Evolutionary conservation across 1,140 invertebrate genomes (phyloP).

Genomic region (Cecropterus lyciades): DNA sequence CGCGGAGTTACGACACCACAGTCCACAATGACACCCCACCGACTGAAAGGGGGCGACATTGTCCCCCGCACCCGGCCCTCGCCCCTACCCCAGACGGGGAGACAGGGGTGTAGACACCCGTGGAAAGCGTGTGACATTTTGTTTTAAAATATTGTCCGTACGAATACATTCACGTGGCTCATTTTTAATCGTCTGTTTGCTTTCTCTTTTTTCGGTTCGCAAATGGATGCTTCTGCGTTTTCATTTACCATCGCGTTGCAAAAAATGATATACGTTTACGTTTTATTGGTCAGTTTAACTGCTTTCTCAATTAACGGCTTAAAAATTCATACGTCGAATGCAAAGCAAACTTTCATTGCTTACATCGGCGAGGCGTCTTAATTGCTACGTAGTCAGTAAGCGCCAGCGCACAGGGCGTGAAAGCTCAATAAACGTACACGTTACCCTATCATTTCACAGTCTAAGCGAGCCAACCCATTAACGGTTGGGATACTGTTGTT

Average conservation of each 20-base stretch:
- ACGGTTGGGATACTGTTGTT: constrained; percentile 49
- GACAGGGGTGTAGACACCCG: constrained; percentile 67
- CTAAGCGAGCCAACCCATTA: constrained; percentile 37
- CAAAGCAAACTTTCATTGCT: constrained; percentile 33
- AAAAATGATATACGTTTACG: constrained; percentile 38
- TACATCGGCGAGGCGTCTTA: constrained; percentile 57
- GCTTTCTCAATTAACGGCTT: constrained; percentile 34
- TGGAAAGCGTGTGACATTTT: constrained; percentile 84
- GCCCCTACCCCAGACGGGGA: constrained; percentile 45
- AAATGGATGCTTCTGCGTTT: constrained; percentile 49
- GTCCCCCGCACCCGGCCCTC: constrained; percentile 41
- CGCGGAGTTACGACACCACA: constrained; percentile 83
- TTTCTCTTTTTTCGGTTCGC: constrained; percentile 66
- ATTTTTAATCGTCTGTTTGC: constrained; percentile 76
- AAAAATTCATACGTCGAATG: constrained; percentile 38
- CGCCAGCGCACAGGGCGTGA: constrained; percentile 72
- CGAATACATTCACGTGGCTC: constrained; percentile 81
- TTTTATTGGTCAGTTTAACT: constrained; percentile 33
- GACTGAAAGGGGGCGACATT: constrained; percentile 50
- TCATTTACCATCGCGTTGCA: constrained; percentile 40
- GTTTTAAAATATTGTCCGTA: constrained; percentile 84
- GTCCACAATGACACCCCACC: constrained; percentile 80
- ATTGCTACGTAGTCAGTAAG: constrained; percentile 59
- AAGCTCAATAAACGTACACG: constrained; percentile 66
- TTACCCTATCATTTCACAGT: constrained; percentile 65